Evolutionary conservation across 35 echinoderm and acorn worm genomes (phyloP).

Genomic region (Lytechinus pictus): DNA sequence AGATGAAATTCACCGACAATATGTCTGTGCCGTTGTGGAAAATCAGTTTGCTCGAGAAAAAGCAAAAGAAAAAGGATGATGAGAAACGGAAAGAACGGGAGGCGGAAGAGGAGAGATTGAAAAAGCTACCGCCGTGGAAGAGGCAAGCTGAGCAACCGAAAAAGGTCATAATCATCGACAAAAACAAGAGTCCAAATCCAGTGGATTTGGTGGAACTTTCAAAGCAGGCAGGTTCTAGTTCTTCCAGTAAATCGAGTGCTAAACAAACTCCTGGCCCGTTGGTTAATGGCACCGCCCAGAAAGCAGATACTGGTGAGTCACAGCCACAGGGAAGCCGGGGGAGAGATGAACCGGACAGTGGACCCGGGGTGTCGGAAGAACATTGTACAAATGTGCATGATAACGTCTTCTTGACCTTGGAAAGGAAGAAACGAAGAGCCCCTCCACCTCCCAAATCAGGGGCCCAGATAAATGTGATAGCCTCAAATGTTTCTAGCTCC

Average conservation of each 20-base stretch:
- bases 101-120: constrained; percentile 65
- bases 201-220: constrained; percentile 6
- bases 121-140: constrained; percentile 79
- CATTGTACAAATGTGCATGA: constrained; percentile 77
- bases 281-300: constrained; percentile 29
- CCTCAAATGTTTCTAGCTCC: background rate
- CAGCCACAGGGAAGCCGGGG: background rate
- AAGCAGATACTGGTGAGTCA: constrained; percentile 12
- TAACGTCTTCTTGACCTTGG: constrained; percentile 71
- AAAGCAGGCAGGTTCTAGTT: background rate
- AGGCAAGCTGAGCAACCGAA: constrained; percentile 73
- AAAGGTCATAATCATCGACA: constrained; percentile 84
- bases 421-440: constrained; percentile 48
- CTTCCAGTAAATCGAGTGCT: background rate
- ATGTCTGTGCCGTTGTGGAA: constrained; percentile 83
- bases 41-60: constrained; percentile 71
- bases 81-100: constrained; percentile 65
- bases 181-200: background rate
- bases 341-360: constrained; percentile 39
- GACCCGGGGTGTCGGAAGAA: constrained; percentile 78
- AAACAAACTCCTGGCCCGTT: background rate
- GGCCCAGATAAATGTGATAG: background rate
- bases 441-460: background rate
- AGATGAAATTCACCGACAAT: constrained; percentile 28
- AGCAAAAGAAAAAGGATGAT: constrained; percentile 67